A percentile compares a stretch with the other conserved stretches of the same genome.
Evolutionary conservation across 1,140 invertebrate species (phyloP).

Genomic region (Brachionus asplanchnoidis): DNA sequence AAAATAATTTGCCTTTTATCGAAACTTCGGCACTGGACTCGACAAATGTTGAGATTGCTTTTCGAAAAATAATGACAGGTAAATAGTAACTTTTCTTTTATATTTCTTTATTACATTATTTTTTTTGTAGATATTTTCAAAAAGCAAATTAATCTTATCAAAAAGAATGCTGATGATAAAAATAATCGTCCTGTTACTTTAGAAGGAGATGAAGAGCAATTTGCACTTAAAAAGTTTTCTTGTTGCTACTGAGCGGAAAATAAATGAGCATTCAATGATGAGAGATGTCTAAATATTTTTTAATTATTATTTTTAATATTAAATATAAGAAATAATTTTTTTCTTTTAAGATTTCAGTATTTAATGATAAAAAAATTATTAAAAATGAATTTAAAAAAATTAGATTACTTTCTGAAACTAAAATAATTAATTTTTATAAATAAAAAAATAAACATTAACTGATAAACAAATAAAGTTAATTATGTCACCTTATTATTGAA

Average conservation of each 20-base stretch:
- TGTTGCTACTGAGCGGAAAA: background rate
- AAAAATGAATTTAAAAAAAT: too few relatives aligned
- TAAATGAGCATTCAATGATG: background rate
- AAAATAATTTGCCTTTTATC: slow-evolving; percentile 95
- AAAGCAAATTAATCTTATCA: background rate
- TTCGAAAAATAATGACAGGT: slow-evolving; percentile 90
- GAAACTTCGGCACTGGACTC: slow-evolving; percentile 99
- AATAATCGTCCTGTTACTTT: background rate
- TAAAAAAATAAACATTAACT: too few relatives aligned
- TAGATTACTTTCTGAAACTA: too few relatives aligned
- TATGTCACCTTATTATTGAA: too few relatives aligned
- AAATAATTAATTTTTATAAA: too few relatives aligned
- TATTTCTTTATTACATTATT: background rate
- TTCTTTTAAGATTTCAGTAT: too few relatives aligned
- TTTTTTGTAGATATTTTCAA: background rate
- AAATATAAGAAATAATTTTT: too few relatives aligned
- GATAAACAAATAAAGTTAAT: too few relatives aligned
- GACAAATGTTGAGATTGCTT: slow-evolving; percentile 98
- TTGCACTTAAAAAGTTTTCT: background rate
- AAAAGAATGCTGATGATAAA: background rate
- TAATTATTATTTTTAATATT: too few relatives aligned
- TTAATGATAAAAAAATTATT: too few relatives aligned
- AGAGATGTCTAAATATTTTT: too few relatives aligned
- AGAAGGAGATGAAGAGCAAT: background rate
- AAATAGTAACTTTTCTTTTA: background rate